Base-by-base conservation (phyloP, 2,888 invertebrate species). In the Petrolisthes cinctipes region DNA sequence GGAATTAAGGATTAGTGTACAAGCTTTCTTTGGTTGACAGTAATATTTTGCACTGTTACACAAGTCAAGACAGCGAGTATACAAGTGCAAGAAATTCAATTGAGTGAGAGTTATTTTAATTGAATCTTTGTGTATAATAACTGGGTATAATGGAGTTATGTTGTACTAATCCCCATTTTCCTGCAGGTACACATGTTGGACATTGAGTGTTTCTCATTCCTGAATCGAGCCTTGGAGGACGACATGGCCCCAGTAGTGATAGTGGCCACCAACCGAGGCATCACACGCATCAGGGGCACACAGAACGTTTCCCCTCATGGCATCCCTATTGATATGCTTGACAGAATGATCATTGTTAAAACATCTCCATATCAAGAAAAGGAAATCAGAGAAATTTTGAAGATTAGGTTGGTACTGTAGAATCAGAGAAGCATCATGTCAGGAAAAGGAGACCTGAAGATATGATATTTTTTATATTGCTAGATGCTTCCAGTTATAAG, bases 201-300 rank as follows among this genome's bases (percentile, higher is more conserved):
- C 93, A 98, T 99, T 76, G 99, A 99, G 93, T 99, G 99, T 92
- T 99, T 99, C 94, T 99, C 99, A 0, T 99, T 97, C 93, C 94
- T 99, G 7, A 99, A 99, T 94, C 95, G 99, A 5, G 99, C 99
- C 0, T 93, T 99, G 54, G 99, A 99, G 92, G 97, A 97, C 78
- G 99, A 99, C 92, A 98, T 99, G 94, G 97, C 99, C 0, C 99
- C 99, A 0, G 95, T 99, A 0, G 97, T 99, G 0, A 98, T 99
- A 75, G 99, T 99, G 98, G 99, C 99, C 0, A 99, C 99, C 20
- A 99, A 99, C 94, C 95, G 99, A 23, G 90, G 95, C 88, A 98
- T 99, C 88, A 99, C 99, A 0, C 95, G 96, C 90, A 99, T 99
- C 92, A 94, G 99, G 83, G 99, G 99, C 53, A 99, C 98, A 23